Base-by-base conservation (phyloP, 2,888 invertebrate species). In the Drosophila tripunctata region DNA sequence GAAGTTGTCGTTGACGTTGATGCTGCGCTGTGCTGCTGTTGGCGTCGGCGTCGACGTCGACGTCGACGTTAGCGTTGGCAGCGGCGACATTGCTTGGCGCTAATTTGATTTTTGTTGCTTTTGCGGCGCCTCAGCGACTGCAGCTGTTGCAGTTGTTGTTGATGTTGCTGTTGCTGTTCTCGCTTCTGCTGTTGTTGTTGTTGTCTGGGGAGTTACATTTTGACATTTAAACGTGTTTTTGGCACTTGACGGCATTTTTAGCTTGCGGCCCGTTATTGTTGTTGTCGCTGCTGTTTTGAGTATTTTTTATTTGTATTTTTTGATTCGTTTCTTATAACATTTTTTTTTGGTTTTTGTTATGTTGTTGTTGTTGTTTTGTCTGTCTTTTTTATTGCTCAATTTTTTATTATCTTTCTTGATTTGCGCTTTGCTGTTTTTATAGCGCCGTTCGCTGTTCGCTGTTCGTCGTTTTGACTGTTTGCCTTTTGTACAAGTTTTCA, bases 211-310 rank as follows among this genome's bases (percentile, higher is more conserved):
- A 69, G 65, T 87, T 80, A 84, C 85, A 73, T 86, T 80, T 78
- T 80, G 80, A 87, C 80, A 80, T 81, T 81, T 78, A 81, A 81
- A 87, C 88, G 82, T 81, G 80, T 80, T 87, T 79, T 80, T 78
- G 87, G 86, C 79, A 79, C 86, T 85, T 85, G 78, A 69, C 70
- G 57, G 69, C 69, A 69, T 77, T 69, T 81, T 78, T 55, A 69
- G 45, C 70, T 54, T 31, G 44, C 31, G 43, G 47, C 21, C 64
- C 58, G 54, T 56, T 75, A 56, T 64, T 48, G 38, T 58, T 69
- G 56, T 54, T 57, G 24, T 47, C 54, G 21, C 12, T 40, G 33
- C 7, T 33, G 22, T 19, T 51, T 62, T 55, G n/a, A 55, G n/a
- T n/a, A n/a, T n/a, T n/a, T n/a, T n/a, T n/a, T n/a, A n/a, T n/a